phyloP scores from a whole-genome alignment of 2,888 invertebrate species.

The Andrena marginata region DNA sequence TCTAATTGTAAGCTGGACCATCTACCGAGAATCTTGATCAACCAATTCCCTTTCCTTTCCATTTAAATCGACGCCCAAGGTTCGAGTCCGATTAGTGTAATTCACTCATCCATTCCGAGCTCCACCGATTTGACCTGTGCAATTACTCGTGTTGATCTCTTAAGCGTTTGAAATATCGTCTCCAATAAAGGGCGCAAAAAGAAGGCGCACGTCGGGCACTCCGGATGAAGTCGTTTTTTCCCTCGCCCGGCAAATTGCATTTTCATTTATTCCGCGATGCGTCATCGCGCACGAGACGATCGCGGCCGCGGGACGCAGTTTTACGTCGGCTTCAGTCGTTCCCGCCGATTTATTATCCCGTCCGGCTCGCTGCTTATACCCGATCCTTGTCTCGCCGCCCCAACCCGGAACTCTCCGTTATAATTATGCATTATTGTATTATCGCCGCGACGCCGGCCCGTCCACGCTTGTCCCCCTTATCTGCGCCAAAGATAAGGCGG shows the following conservation, averaged over 20 bases:
- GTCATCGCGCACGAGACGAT: conserved; percentile 34
- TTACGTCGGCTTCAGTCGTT: conserved; percentile 44
- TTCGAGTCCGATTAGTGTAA: neutral
- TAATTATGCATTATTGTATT: conserved; percentile 68
- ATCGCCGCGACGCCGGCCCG: conserved; percentile 33
- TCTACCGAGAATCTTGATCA: neutral
- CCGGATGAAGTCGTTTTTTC: conserved; percentile 41
- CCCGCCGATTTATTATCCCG: conserved; percentile 62
- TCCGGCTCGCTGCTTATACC: conserved; percentile 32
- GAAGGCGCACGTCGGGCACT: neutral
- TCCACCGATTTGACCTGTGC: conserved; percentile 17
- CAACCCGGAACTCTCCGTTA: conserved; percentile 72
- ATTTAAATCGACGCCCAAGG: neutral
- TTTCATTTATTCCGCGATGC: conserved; percentile 64
- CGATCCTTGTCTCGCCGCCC: neutral
- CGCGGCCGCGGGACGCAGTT: conserved; percentile 27
- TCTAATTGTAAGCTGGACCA: no score
- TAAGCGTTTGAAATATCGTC: conserved; percentile 32
- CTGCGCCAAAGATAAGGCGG: conserved; percentile 18
- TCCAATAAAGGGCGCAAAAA: conserved; percentile 9
- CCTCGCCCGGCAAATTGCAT: conserved; percentile 40
- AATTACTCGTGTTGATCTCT: conserved; percentile 31
- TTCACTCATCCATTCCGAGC: conserved; percentile 22
- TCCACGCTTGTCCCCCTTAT: conserved; percentile 46
- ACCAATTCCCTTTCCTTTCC: neutral